A percentile compares a stretch with the other conserved stretches of the same genome.
These are phyloP conservation scores for Geotrypetes seraphini DNA, from an alignment of 2,797 vertebrate species.

Conservation along the genomic window DNA sequence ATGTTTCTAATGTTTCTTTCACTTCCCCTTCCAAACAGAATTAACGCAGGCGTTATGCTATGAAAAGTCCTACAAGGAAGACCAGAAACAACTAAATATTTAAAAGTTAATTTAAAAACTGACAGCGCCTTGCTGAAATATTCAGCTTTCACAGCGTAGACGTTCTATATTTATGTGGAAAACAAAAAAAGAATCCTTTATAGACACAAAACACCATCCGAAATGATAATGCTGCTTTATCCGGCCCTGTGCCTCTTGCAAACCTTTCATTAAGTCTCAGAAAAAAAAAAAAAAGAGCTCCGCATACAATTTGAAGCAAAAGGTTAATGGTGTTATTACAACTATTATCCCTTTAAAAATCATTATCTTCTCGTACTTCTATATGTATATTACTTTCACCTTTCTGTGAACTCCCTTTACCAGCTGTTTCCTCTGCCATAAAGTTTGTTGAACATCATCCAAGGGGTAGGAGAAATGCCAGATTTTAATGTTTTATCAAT, in stretches of 20 bases:
- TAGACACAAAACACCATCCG: constrained; percentile 16
- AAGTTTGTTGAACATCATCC: constrained; percentile 88
- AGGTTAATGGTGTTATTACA: constrained; percentile 89
- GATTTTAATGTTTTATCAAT: constrained; percentile 86
- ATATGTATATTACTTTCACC: constrained; percentile 96
- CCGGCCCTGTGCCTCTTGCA: constrained; percentile 33
- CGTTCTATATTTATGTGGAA: too few species aligned
- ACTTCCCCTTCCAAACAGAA: too few species aligned
- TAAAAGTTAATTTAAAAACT: too few species aligned
- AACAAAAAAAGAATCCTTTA: constrained; percentile 5
- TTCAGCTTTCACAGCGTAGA: too few species aligned
- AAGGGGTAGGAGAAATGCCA: constrained; percentile 82
- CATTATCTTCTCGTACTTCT: constrained; percentile 83
- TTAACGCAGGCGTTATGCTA: too few species aligned
- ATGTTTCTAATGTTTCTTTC: too few species aligned
- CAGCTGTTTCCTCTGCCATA: constrained; percentile 84
- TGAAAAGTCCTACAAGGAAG: too few species aligned
- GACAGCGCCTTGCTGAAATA: too few species aligned
- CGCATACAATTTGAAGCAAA: constrained; percentile 66
- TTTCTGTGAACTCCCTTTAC: constrained; percentile 93
- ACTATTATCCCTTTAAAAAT: constrained; percentile 91
- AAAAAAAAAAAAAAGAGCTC: constrained; percentile 50
- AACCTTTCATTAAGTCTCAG: constrained; percentile 53
- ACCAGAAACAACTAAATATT: too few species aligned
- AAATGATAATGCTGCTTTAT: constrained; percentile 31